Evolutionary conservation across 2,888 invertebrate species (phyloP).

Genomic region (Ypsolopha scabrella): DNA sequence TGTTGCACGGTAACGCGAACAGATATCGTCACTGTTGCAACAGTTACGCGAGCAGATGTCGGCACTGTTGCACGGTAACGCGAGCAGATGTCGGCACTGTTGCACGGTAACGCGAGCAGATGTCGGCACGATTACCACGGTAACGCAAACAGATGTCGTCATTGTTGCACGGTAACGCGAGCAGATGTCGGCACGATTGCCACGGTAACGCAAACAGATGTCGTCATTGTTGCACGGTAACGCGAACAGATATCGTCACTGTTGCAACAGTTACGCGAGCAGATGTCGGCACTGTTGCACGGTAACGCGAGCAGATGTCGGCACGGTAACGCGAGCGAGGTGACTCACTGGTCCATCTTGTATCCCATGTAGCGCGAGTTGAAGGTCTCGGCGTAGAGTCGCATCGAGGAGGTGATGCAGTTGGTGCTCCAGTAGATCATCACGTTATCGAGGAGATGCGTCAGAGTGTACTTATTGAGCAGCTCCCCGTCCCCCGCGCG

Average conservation of each 20-base stretch:
- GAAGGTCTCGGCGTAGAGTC: slow-evolving; percentile 73
- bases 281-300: background rate
- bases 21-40: too few relatives aligned
- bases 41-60: too few relatives aligned
- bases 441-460: slow-evolving; percentile 61
- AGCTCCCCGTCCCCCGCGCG: slow-evolving; percentile 75
- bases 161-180: background rate
- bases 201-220: too few relatives aligned
- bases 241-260: too few relatives aligned
- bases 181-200: too few relatives aligned
- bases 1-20: too few relatives aligned
- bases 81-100: background rate
- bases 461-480: slow-evolving; percentile 43
- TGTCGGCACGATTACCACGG: background rate
- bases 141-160: too few relatives aligned
- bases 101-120: background rate
- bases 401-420: slow-evolving; percentile 55
- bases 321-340: background rate
- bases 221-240: too few relatives aligned
- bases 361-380: slow-evolving; percentile 23
- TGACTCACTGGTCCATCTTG: slow-evolving; percentile 38
- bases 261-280: too few relatives aligned
- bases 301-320: background rate
- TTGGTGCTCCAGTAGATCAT: slow-evolving; percentile 69
- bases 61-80: too few relatives aligned